Conservation (phyloP, 1,140 invertebrate genomes). For the Apis cerana region DNA sequence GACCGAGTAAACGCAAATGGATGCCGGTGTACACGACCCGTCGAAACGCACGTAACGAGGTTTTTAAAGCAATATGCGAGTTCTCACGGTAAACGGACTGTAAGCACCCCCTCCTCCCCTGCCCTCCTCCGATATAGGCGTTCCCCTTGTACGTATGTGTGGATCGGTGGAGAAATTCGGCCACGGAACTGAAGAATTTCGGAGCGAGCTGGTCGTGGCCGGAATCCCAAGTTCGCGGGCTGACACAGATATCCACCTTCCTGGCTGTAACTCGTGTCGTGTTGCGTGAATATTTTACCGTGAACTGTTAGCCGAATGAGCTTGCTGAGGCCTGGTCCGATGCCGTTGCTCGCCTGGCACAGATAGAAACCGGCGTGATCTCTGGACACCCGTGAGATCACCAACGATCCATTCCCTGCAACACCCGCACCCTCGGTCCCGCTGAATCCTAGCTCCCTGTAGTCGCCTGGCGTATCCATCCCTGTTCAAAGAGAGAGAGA, state of each 20-base stretch:
- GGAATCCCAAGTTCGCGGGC: conserved; percentile 33
- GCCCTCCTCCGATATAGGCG: neutral
- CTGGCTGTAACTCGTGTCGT: conserved; percentile 33
- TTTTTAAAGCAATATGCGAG: neutral
- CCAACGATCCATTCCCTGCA: conserved; percentile 82
- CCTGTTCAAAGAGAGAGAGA: too few species aligned
- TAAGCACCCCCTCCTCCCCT: neutral
- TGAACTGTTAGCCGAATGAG: conserved; percentile 85
- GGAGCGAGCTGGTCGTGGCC: conserved; percentile 9
- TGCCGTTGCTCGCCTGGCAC: conserved; percentile 85
- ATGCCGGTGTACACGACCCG: too few species aligned
- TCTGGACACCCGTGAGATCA: conserved; percentile 81
- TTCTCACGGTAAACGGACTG: neutral
- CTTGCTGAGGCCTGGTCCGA: conserved; percentile 85
- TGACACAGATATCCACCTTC: conserved; percentile 23
- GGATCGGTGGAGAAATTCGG: conserved; percentile 18
- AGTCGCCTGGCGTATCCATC: conserved; percentile 74
- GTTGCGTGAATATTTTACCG: conserved; percentile 81
- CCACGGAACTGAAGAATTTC: conserved; percentile 36
- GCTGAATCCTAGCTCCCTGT: conserved; percentile 76
- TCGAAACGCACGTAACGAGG: too few species aligned
- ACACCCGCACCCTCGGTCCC: conserved; percentile 75
- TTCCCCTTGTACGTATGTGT: neutral
- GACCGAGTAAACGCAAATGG: too few species aligned
- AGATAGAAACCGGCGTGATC: conserved; percentile 84